phyloP scores from a whole-genome alignment of 1,140 invertebrate species.

The Aphaenogaster floridana region DNA sequence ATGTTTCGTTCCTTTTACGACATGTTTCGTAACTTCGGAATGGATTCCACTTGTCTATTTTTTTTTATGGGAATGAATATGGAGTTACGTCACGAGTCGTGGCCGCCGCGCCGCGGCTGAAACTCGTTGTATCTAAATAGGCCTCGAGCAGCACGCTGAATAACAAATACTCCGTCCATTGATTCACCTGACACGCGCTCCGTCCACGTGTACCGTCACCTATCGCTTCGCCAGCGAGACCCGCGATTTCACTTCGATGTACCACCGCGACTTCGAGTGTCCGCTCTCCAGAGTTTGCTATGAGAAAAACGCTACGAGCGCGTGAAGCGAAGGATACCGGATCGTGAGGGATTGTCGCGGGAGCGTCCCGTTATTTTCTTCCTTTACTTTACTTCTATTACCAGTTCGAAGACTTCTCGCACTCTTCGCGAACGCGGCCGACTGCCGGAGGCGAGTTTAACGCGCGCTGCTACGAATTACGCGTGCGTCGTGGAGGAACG shows the following conservation, averaged over 20 bases:
- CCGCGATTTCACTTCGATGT: neutral
- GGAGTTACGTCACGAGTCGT: neutral
- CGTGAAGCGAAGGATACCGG: neutral
- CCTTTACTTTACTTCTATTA: neutral
- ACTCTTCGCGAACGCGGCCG: neutral
- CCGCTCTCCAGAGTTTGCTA: neutral
- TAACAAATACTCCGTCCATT: conserved; percentile 42
- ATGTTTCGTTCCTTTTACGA: neutral
- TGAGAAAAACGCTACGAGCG: neutral
- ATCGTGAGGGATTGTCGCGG: neutral
- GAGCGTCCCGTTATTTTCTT: too few species aligned
- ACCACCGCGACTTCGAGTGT: neutral
- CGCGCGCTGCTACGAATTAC: neutral
- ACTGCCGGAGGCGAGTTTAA: neutral
- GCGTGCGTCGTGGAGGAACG: conserved; percentile 25
- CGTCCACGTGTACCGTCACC: conserved; percentile 50
- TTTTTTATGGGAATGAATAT: neutral
- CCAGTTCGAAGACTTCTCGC: neutral
- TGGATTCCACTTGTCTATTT: neutral
- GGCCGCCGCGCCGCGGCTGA: neutral
- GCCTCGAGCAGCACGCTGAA: neutral
- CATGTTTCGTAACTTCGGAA: neutral
- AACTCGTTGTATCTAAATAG: conserved; percentile 19
- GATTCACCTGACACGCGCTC: conserved; percentile 42
- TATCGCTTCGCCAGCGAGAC: conserved; percentile 2